A percentile compares a stretch with the other conserved stretches of the same genome.
Evolutionary conservation across 2,888 invertebrate genomes (phyloP).

Genomic region (Serripes groenlandicus): DNA sequence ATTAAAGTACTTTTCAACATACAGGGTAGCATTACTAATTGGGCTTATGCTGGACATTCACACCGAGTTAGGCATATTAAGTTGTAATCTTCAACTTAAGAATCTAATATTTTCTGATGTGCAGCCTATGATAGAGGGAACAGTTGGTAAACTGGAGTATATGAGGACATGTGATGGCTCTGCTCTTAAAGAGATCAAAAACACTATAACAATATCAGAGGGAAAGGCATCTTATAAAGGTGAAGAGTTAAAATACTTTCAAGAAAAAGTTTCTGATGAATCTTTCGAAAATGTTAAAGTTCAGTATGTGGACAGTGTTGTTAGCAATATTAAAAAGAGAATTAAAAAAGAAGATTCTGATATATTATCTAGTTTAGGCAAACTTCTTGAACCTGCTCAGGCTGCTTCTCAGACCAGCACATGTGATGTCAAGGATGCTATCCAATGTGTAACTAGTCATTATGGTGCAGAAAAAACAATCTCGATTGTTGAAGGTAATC

Average conservation of each 20-base stretch:
- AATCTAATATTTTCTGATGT: slow-evolving; percentile 51
- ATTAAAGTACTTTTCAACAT: slow-evolving; percentile 44
- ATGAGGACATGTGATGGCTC: slow-evolving; percentile 34
- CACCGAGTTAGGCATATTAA: slow-evolving; percentile 31
- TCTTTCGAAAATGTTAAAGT: slow-evolving; percentile 14
- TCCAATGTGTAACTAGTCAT: slow-evolving; percentile 1
- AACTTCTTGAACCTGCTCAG: slow-evolving; percentile 27
- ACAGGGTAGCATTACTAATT: slow-evolving; percentile 44
- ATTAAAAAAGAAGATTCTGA: slow-evolving; percentile 35
- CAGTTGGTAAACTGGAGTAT: slow-evolving; percentile 20
- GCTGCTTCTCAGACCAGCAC: slow-evolving; percentile 6
- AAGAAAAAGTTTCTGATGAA: slow-evolving; percentile 3
- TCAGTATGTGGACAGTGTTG: slow-evolving; percentile 10
- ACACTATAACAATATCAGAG: slow-evolving; percentile 13
- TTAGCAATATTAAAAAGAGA: slow-evolving; percentile 38
- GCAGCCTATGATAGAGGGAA: slow-evolving; percentile 36
- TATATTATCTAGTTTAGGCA: slow-evolving; percentile 26
- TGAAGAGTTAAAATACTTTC: slow-evolving; percentile 30
- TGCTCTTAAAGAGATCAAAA: slow-evolving; percentile 21
- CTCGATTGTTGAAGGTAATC: slow-evolving; percentile 28
- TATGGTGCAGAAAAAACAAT: slow-evolving; percentile 33
- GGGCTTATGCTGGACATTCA: slow-evolving; percentile 62
- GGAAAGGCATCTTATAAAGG: slow-evolving; percentile 1
- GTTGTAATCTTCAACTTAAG: slow-evolving; percentile 45
- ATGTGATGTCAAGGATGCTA: slow-evolving; percentile 3